A percentile compares a stretch with the other conserved stretches of the same genome.
phyloP scores from a whole-genome alignment of 2,113 vertebrate species.

The Amia ocellicauda region DNA sequence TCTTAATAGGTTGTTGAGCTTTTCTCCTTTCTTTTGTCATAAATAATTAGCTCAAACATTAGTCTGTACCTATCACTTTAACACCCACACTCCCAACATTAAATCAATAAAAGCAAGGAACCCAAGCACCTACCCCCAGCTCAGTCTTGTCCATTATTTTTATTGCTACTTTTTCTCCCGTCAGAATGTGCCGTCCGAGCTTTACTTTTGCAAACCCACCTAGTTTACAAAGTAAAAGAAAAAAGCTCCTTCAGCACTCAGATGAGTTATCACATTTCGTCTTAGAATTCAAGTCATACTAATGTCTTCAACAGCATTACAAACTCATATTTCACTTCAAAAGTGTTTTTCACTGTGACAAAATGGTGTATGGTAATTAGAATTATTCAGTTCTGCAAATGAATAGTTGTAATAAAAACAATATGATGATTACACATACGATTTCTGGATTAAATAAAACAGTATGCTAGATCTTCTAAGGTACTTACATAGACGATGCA shows the following conservation, averaged over 20 bases:
- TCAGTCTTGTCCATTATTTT: constrained; percentile 94
- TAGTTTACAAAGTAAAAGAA: constrained; percentile 38
- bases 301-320: not conserved
- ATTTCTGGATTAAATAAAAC: too few species aligned
- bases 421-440: too few species aligned
- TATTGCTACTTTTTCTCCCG: constrained; percentile 89
- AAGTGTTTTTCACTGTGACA: not conserved
- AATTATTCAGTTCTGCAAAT: not conserved
- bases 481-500: too few species aligned
- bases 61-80: too few species aligned
- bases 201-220: constrained; percentile 97
- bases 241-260: not conserved
- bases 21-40: too few species aligned
- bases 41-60: too few species aligned
- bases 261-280: not conserved
- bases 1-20: too few species aligned
- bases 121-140: constrained; percentile 75
- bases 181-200: constrained; percentile 78
- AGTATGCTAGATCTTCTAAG: too few species aligned
- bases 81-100: too few species aligned
- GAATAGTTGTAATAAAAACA: too few species aligned
- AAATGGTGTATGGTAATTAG: not conserved
- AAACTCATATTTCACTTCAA: too few species aligned
- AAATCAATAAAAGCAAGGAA: not conserved
- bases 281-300: too few species aligned